These are phyloP conservation scores for Arnoldichthys spilopterus DNA, from an alignment of 2,797 vertebrate species.

Conservation along the genomic window DNA sequence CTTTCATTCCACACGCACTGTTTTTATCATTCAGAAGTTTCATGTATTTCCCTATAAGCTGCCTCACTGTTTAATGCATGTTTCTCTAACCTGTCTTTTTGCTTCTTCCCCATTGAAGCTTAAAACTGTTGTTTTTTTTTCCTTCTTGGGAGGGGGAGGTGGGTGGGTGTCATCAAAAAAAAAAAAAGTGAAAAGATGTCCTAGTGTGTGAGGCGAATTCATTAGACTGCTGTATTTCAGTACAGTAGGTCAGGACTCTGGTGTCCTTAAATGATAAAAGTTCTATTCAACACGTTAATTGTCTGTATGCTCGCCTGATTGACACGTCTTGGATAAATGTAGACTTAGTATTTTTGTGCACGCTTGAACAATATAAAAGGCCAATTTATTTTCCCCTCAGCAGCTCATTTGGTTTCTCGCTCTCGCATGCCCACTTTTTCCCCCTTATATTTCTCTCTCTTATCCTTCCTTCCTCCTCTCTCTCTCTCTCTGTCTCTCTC, in stretches of 20 bases:
- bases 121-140: conserved; percentile 31
- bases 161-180: conserved; percentile 6
- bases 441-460: conserved; percentile 52
- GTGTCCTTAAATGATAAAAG: conserved; percentile 84
- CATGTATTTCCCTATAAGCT: not conserved
- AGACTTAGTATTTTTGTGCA: conserved; percentile 86
- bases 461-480: conserved; percentile 43
- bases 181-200: conserved; percentile 79
- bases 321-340: conserved; percentile 83
- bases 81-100: conserved; percentile 30
- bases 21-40: conserved; percentile 58
- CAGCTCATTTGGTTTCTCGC: conserved; percentile 77
- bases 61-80: not conserved
- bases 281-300: conserved; percentile 82
- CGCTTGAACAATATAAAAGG: conserved; percentile 82
- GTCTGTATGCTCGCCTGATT: conserved; percentile 81
- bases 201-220: conserved; percentile 81
- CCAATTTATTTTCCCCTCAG: conserved; percentile 79
- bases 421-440: conserved; percentile 63
- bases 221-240: conserved; percentile 73
- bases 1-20: conserved; percentile 48
- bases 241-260: conserved; percentile 84
- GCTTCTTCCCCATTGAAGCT: not conserved
- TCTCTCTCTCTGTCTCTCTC: too few species aligned
- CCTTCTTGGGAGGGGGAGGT: conserved; percentile 28